Conservation (phyloP, 1,140 invertebrate genomes). For the Papilio dardanus region DNA sequence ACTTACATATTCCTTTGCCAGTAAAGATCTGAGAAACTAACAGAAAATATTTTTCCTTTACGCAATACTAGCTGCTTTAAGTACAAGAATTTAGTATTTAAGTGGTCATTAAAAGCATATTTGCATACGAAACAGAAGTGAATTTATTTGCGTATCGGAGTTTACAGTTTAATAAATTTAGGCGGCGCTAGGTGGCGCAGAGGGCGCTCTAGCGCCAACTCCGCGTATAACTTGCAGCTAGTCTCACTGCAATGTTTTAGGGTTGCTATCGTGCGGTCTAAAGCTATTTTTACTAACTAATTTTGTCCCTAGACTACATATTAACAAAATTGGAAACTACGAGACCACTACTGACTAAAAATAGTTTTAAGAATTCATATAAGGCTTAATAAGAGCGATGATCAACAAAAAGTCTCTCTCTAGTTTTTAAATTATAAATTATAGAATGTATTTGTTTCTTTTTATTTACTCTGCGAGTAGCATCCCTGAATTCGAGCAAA, state of each 20-base stretch:
- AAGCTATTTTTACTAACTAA: no score
- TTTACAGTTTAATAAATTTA: slow-evolving; percentile 21
- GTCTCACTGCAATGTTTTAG: slow-evolving; percentile 30
- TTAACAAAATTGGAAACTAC: no score
- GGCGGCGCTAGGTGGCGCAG: slow-evolving; percentile 13
- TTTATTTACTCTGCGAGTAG: neutral
- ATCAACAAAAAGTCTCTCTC: neutral
- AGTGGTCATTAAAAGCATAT: neutral
- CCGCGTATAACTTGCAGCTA: slow-evolving; percentile 47
- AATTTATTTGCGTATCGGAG: slow-evolving; percentile 24
- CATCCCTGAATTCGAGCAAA: neutral
- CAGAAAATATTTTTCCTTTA: neutral
- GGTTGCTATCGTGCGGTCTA: no score
- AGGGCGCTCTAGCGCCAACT: slow-evolving; percentile 32
- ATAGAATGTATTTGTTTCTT: neutral
- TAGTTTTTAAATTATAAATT: neutral
- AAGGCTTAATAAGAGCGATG: neutral
- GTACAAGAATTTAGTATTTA: neutral
- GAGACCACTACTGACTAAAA: no score
- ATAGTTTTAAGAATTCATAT: neutral
- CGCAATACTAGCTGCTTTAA: neutral
- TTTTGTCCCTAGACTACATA: no score
- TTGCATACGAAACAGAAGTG: neutral
- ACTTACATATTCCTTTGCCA: neutral
- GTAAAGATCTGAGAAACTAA: neutral